Base-by-base conservation (phyloP, 2,113 vertebrate genomes). In the Clarias macrocephalus region DNA sequence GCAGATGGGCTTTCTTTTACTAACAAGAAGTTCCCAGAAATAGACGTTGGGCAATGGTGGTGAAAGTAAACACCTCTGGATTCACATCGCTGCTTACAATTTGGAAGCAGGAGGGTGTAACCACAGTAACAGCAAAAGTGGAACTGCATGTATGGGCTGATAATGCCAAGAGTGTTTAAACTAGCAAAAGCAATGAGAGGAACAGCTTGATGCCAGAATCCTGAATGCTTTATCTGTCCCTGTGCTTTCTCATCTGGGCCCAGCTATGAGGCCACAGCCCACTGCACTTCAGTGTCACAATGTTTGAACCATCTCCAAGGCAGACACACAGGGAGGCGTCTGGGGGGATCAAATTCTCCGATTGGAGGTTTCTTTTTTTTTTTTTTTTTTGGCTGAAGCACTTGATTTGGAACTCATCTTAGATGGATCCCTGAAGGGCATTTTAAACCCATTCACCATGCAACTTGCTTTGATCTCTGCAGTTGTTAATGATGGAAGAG, bases 81-180 rank as follows among this genome's bases (percentile, higher is more conserved):
- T 92, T 85, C 86, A 91, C 90, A 91, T 90, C 79, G 6, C 54
- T 87, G 89, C 52, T 81, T 70, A 72, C 72, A 2, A 56, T 77
- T 82, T 84, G 57, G 86, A 82, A 79, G 57, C 80, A 87, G 89
- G 90, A 90, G 86, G 81, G 30, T 59, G 56, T 62, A 85, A 75
- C 23, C 54, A 85, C 56, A 84, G n/a, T 73, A 84, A 73, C 52
- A 59, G 19, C 54, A 73, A 28, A 13, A 57, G 28, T 56, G 68
- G 80, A 87, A 85, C 85, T 42, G 87, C 80, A 88, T 93, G 90
- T 85, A 87, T 76, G 82, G 81, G 85, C 76, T 90, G 93, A 94
- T 93, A 92, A 93, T 89, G 91, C 80, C 84, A n/a, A 12, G 54
- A 30, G 73, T 33, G 66, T 87, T 89, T 88, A 82, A 82, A 89